Conservation (phyloP, 1,140 invertebrate species). For the Gonioctena quinquepunctata region DNA sequence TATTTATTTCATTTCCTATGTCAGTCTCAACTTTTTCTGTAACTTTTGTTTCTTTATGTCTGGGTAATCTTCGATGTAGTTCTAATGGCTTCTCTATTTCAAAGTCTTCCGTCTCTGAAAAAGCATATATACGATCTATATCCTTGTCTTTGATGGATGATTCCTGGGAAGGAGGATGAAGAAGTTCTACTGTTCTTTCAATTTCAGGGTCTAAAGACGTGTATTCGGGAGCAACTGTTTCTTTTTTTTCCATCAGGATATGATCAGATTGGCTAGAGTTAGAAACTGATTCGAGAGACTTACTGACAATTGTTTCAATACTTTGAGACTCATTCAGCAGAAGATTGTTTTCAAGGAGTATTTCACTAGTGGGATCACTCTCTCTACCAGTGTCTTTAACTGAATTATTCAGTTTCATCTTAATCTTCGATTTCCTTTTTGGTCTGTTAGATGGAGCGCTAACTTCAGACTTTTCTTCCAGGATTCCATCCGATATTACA, state of each 20-base stretch:
- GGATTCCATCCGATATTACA: background rate
- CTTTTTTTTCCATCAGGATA: too few relatives aligned
- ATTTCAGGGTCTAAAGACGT: background rate
- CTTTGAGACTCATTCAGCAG: background rate
- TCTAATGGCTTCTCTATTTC: constrained; percentile 13
- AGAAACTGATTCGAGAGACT: background rate
- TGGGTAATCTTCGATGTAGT: background rate
- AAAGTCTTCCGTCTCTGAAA: constrained; percentile 15
- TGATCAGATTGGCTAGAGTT: too few relatives aligned
- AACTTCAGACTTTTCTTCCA: background rate
- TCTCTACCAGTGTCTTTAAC: background rate
- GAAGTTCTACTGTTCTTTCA: background rate
- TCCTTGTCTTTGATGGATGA: background rate
- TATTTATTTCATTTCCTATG: background rate
- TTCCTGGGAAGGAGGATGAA: background rate
- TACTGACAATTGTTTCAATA: background rate
- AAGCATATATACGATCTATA: constrained; percentile 13
- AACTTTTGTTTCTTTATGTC: background rate
- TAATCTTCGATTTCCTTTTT: background rate
- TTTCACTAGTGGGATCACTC: background rate
- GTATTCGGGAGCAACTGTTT: background rate
- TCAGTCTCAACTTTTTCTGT: background rate
- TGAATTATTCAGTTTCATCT: background rate
- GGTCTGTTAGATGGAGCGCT: background rate
- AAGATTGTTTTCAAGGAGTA: background rate